A percentile compares a stretch with the other conserved stretches of the same genome.
These are phyloP conservation scores for Phocides pigmalion DNA, from an alignment of 1,140 invertebrate genomes.

Conservation along the genomic window DNA sequence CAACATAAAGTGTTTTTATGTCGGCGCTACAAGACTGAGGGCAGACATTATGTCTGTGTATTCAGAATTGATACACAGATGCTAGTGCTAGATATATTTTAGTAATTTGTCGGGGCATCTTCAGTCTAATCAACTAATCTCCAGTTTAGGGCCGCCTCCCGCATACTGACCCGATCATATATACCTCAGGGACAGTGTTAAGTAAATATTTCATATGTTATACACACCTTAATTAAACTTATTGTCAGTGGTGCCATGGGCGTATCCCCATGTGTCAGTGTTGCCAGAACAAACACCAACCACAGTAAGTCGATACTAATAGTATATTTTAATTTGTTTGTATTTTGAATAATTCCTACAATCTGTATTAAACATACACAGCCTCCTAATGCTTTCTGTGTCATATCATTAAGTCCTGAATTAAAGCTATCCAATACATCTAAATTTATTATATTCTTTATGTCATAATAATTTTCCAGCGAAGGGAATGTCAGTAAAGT, in stretches of 20 bases:
- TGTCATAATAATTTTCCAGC: conserved; percentile 61
- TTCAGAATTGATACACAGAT: too few relatives aligned
- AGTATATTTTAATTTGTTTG: conserved; percentile 61
- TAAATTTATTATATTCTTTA: conserved; percentile 50
- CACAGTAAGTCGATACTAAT: conserved; percentile 66
- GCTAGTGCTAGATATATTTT: neutral
- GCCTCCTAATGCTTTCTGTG: conserved; percentile 61
- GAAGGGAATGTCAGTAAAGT: conserved; percentile 69
- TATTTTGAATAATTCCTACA: conserved; percentile 66
- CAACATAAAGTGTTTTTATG: too few relatives aligned
- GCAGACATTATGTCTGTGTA: too few relatives aligned
- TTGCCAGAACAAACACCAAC: conserved; percentile 64
- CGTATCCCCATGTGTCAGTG: conserved; percentile 50
- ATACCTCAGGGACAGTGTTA: too few relatives aligned
- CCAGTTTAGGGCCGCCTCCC: too few relatives aligned
- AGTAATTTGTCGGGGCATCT: too few relatives aligned
- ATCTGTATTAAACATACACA: conserved; percentile 71
- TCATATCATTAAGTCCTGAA: conserved; percentile 56
- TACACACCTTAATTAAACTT: conserved; percentile 68
- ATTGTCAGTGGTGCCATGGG: conserved; percentile 51
- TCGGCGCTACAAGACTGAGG: too few relatives aligned
- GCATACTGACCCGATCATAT: too few relatives aligned
- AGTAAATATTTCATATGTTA: neutral
- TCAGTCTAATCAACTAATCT: too few relatives aligned
- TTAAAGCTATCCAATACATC: conserved; percentile 59